These are phyloP conservation scores for Vultur gryphus DNA, from an alignment of 2,797 vertebrate genomes.

Conservation along the genomic window DNA sequence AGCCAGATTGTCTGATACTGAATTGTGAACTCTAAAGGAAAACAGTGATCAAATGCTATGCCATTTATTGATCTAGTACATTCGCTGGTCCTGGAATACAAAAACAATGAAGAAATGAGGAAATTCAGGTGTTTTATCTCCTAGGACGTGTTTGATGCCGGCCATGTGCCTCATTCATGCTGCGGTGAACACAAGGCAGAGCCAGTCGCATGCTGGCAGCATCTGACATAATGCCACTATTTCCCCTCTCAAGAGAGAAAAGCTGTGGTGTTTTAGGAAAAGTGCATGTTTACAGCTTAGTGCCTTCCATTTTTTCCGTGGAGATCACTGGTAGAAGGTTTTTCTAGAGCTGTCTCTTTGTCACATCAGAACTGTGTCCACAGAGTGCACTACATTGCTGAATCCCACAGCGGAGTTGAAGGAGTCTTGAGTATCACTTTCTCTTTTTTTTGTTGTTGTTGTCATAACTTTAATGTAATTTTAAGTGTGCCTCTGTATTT, in stretches of 20 bases:
- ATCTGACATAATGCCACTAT: neutral
- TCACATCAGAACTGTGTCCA: neutral
- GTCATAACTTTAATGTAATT: neutral
- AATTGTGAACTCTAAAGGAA: neutral
- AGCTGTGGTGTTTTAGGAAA: neutral
- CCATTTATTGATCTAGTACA: neutral
- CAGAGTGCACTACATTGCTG: neutral
- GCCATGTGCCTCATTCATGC: fast-evolving
- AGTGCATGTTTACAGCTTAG: neutral
- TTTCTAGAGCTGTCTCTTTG: neutral
- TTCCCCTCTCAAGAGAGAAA: neutral
- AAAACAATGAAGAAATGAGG: neutral
- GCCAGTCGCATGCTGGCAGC: neutral
- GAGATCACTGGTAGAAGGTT: neutral
- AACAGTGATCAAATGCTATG: neutral
- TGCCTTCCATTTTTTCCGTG: neutral
- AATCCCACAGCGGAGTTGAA: neutral
- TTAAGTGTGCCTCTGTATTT: neutral
- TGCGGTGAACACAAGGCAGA: neutral
- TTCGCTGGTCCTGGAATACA: neutral
- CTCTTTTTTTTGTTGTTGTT: neutral
- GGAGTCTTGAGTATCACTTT: neutral
- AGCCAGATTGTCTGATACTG: neutral
- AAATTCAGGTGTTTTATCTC: neutral
- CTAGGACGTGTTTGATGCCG: neutral